A percentile compares a stretch with the other conserved stretches of the same genome.
These are phyloP conservation scores for Phaetusa simplex DNA, from an alignment of 2,113 vertebrate genomes.

Conservation along the genomic window DNA sequence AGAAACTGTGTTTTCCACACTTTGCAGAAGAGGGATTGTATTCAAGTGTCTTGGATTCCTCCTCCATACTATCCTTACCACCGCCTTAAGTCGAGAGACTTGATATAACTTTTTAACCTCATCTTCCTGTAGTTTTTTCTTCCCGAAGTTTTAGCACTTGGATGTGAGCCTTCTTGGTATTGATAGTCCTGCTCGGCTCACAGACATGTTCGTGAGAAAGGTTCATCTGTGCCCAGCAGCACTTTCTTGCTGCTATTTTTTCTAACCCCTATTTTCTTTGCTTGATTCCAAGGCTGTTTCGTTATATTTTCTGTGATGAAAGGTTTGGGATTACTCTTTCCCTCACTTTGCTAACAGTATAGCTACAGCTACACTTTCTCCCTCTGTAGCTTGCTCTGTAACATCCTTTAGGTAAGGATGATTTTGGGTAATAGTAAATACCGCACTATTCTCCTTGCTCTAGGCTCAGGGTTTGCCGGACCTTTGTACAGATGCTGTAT, in stretches of 20 bases:
- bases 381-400: background rate
- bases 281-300: slow-evolving; percentile 8
- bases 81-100: background rate
- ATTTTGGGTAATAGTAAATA: background rate
- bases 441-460: background rate
- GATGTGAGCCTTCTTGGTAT: background rate
- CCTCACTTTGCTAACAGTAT: background rate
- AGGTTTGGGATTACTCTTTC: slow-evolving; percentile 16
- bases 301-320: slow-evolving; percentile 28
- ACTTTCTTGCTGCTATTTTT: slow-evolving; percentile 34
- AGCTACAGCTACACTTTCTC: background rate
- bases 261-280: slow-evolving; percentile 9
- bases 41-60: background rate
- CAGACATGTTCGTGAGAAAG: background rate
- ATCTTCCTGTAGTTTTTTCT: background rate
- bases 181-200: background rate
- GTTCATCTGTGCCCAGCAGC: background rate
- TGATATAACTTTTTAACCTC: background rate
- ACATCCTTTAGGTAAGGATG: background rate
- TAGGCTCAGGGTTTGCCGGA: background rate
- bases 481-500: background rate
- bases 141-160: background rate
- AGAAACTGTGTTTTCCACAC: background rate
- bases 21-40: background rate
- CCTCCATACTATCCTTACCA: background rate